A percentile compares a stretch with the other conserved stretches of the same genome.
phyloP scores from a whole-genome alignment of 2,888 invertebrate genomes.

The Anodontia alba region DNA sequence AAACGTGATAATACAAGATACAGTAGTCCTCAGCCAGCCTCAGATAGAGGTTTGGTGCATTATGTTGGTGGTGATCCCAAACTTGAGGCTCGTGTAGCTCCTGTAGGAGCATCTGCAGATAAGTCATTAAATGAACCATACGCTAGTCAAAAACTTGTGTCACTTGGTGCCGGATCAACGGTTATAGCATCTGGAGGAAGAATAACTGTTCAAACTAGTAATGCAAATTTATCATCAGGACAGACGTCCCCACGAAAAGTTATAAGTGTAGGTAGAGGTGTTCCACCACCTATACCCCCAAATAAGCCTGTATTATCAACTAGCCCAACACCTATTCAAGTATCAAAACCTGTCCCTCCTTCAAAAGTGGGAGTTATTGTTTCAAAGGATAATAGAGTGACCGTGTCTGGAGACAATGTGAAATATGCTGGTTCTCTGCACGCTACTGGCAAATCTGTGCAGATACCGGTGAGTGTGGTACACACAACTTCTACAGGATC shows the following conservation, averaged over 20 bases:
- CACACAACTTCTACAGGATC: constrained; percentile 59
- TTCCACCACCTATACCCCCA: constrained; percentile 83
- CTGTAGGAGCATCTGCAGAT: constrained; percentile 67
- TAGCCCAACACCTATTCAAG: constrained; percentile 51
- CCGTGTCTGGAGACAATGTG: constrained; percentile 56
- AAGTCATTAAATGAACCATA: constrained; percentile 52
- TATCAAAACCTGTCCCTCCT: constrained; percentile 71
- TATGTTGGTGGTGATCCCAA: constrained; percentile 47
- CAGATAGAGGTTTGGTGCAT: constrained; percentile 55
- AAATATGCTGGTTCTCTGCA: constrained; percentile 34
- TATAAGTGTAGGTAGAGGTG: constrained; percentile 73
- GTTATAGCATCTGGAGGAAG: constrained; percentile 74
- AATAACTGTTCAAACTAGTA: constrained; percentile 77
- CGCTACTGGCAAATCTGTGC: constrained; percentile 64
- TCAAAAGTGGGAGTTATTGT: constrained; percentile 75
- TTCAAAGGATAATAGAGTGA: constrained; percentile 70
- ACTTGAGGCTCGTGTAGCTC: constrained; percentile 63
- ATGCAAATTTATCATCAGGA: constrained; percentile 49
- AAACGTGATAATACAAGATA: constrained; percentile 58
- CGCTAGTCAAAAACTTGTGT: constrained; percentile 43
- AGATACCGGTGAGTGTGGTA: constrained; percentile 80
- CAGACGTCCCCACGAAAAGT: constrained; percentile 67
- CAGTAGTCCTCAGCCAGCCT: constrained; percentile 55
- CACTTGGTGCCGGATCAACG: constrained; percentile 57
- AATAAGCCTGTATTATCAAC: constrained; percentile 81